phyloP scores from a whole-genome alignment of 2,888 invertebrate genomes.

The Loripinus fragilis region DNA sequence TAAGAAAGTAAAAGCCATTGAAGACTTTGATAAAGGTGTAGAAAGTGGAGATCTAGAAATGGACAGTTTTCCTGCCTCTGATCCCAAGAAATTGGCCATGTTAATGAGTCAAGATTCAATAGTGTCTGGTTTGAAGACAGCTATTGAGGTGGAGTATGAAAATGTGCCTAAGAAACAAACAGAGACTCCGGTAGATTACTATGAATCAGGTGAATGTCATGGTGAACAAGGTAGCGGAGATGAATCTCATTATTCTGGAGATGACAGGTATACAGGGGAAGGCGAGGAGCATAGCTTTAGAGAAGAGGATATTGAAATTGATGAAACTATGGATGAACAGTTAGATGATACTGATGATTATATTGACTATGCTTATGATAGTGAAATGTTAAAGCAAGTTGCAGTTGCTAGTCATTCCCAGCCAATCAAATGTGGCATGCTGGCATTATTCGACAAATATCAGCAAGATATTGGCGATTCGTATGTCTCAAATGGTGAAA shows the following conservation, averaged over 20 bases:
- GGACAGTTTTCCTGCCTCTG: conserved; percentile 12
- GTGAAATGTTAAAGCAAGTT: background rate
- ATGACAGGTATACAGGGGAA: conserved; percentile 21
- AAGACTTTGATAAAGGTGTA: conserved; percentile 27
- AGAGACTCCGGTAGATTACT: background rate
- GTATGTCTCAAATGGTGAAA: background rate
- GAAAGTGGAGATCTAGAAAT: background rate
- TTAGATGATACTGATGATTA: too few species aligned
- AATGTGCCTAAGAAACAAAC: conserved; percentile 28
- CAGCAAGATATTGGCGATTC: conserved; percentile 14
- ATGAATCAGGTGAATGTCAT: conserved; percentile 3
- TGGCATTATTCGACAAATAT: conserved; percentile 3
- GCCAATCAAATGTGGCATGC: background rate
- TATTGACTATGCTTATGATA: background rate
- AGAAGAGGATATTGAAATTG: conserved; percentile 4
- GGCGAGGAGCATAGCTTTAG: conserved; percentile 12
- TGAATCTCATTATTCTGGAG: conserved; percentile 13
- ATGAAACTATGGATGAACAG: conserved; percentile 16
- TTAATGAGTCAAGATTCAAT: conserved; percentile 9
- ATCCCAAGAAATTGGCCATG: conserved; percentile 27
- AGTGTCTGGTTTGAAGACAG: background rate
- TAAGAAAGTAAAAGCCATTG: conserved; percentile 25
- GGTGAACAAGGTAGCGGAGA: conserved; percentile 28
- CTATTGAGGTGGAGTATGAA: conserved; percentile 26
- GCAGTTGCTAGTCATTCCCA: background rate